These are phyloP conservation scores for Dioctria rufipes DNA, from an alignment of 2,888 invertebrate species.

Conservation along the genomic window DNA sequence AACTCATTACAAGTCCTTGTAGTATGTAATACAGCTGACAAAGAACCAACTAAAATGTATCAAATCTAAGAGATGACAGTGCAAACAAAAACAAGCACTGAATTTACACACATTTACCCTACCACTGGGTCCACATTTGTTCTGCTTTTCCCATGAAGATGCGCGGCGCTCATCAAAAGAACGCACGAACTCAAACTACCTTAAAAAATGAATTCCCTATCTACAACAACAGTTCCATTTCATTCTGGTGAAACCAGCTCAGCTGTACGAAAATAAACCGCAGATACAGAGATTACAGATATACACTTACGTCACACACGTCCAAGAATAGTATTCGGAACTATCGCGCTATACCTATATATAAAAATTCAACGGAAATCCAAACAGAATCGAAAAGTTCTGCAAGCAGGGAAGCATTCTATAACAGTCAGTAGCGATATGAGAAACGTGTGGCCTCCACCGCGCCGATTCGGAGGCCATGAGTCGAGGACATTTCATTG, in stretches of 20 bases:
- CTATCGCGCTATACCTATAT: no score
- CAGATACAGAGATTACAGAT: background rate
- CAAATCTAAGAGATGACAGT: no score
- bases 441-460: background rate
- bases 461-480: conserved; percentile 5
- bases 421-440: background rate
- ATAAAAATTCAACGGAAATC: background rate
- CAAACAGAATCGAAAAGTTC: background rate
- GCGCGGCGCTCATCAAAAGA: conserved; percentile 51
- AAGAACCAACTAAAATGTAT: no score
- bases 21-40: no score
- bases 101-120: no score
- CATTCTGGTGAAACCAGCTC: background rate
- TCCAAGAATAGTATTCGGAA: no score
- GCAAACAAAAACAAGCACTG: no score
- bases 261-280: background rate
- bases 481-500: conserved; percentile 17
- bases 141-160: conserved; percentile 43
- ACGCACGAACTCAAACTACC: conserved; percentile 3
- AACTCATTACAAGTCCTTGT: no score
- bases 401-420: no score
- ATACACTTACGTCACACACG: background rate
- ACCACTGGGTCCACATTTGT: conserved; percentile 20
- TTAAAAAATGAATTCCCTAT: background rate
- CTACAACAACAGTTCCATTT: background rate